These are phyloP conservation scores for Onychorhynchus coronatus DNA, from an alignment of 2,113 vertebrate species.

Conservation along the genomic window DNA sequence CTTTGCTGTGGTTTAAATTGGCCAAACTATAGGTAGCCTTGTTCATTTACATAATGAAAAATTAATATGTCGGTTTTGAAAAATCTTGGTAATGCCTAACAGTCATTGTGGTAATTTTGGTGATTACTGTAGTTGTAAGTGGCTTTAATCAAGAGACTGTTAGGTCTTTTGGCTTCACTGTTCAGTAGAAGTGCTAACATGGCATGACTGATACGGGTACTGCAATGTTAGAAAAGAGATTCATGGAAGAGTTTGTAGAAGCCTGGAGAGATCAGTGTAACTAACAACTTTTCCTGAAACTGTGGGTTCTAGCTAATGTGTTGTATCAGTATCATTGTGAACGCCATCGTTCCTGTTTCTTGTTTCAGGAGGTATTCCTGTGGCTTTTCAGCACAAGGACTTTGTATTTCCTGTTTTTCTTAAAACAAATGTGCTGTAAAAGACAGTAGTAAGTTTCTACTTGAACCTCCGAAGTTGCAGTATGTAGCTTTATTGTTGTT, in stretches of 20 bases:
- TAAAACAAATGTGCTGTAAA: not conserved
- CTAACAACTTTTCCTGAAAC: not conserved
- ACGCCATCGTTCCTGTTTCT: not conserved
- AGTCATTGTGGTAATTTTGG: not conserved
- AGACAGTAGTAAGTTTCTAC: not conserved
- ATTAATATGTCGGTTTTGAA: not conserved
- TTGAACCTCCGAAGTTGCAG: not conserved
- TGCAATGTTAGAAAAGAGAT: not conserved
- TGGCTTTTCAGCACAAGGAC: not conserved
- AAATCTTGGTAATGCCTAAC: not conserved
- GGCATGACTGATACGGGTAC: not conserved
- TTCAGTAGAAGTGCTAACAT: not conserved
- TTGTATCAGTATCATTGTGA: accelerated
- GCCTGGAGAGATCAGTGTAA: not conserved
- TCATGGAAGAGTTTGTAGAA: not conserved
- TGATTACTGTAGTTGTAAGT: not conserved
- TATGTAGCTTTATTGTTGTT: not conserved
- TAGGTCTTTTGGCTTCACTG: not conserved
- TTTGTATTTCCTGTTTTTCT: not conserved
- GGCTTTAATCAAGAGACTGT: not conserved
- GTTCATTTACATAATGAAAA: not conserved
- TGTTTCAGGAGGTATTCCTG: not conserved
- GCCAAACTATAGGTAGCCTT: not conserved
- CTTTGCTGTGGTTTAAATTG: not conserved
- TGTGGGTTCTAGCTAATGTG: not conserved